Conservation (phyloP, 2,113 vertebrate genomes). For the Syrrhaptes paradoxus region DNA sequence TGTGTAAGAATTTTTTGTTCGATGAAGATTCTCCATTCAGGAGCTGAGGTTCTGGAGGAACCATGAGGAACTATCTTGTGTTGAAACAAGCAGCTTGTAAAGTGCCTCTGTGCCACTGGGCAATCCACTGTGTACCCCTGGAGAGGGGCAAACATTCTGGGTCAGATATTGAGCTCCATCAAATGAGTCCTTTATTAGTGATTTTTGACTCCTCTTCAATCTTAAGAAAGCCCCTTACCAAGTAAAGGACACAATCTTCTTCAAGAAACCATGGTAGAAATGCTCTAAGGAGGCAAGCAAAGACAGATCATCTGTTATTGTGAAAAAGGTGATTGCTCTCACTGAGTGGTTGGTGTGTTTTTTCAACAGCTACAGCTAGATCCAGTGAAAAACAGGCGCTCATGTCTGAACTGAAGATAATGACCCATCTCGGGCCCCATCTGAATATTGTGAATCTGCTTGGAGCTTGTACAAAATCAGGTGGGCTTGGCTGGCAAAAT, state of each 20-base stretch:
- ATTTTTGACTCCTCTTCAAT: neutral
- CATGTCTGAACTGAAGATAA: slow-evolving; percentile 99
- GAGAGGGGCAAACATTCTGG: neutral
- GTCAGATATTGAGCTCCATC: neutral
- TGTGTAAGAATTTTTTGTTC: neutral
- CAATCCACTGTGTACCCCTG: neutral
- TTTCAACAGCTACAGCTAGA: slow-evolving; percentile 89
- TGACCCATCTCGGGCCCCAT: slow-evolving; percentile 97
- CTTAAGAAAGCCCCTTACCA: neutral
- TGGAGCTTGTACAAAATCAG: slow-evolving; percentile 97
- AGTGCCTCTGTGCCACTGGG: neutral
- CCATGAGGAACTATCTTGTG: neutral
- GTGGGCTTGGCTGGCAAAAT: slow-evolving; percentile 66
- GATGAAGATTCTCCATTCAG: neutral
- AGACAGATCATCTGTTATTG: neutral
- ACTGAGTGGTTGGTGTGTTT: neutral
- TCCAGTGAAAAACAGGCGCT: slow-evolving; percentile 98
- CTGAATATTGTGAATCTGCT: slow-evolving; percentile 97
- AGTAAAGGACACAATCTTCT: neutral
- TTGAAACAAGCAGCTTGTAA: neutral
- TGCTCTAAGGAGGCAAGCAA: neutral
- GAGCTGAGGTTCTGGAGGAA: neutral
- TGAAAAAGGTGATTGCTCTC: neutral
- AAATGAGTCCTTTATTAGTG: neutral
- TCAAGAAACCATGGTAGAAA: neutral